phyloP scores from a whole-genome alignment of 2,888 invertebrate species.

The Apotomis betuletana region DNA sequence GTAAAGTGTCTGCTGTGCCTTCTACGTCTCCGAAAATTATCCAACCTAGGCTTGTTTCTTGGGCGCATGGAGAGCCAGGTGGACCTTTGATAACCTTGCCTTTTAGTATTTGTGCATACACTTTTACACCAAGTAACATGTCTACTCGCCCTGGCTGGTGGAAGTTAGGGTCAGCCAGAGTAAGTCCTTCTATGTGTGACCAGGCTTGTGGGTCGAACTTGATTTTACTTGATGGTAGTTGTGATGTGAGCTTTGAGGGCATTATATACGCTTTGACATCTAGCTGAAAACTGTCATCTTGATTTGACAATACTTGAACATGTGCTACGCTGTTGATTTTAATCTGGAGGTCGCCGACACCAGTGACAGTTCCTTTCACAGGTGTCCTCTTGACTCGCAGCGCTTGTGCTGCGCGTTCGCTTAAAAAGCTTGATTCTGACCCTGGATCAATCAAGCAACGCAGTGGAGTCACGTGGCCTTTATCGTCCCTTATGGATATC shows the following conservation, averaged over 20 bases:
- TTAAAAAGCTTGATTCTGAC: slow-evolving; percentile 40
- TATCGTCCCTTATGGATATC: slow-evolving; percentile 41
- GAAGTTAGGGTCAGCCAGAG: slow-evolving; percentile 46
- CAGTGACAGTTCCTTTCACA: slow-evolving; percentile 33
- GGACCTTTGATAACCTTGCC: slow-evolving; percentile 44
- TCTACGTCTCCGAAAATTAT: slow-evolving; percentile 17
- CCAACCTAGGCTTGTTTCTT: slow-evolving; percentile 46
- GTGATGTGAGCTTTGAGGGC: slow-evolving; percentile 31
- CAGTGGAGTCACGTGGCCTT: slow-evolving; percentile 42
- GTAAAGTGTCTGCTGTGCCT: not conserved
- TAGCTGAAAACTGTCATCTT: slow-evolving; percentile 17
- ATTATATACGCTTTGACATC: slow-evolving; percentile 44
- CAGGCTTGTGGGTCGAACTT: slow-evolving; percentile 20
- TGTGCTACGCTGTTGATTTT: slow-evolving; percentile 43
- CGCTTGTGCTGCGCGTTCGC: slow-evolving; percentile 32
- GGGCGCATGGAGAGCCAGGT: slow-evolving; percentile 46
- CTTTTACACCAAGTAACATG: slow-evolving; percentile 47
- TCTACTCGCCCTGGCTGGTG: slow-evolving; percentile 45
- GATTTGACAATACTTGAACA: slow-evolving; percentile 41
- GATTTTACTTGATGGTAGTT: slow-evolving; percentile 22
- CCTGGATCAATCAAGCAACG: slow-evolving; percentile 48
- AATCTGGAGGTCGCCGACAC: slow-evolving; percentile 12
- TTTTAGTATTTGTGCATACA: slow-evolving; percentile 43
- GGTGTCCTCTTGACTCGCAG: slow-evolving; percentile 13
- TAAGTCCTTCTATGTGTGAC: slow-evolving; percentile 42